Base-by-base conservation (phyloP, 2,797 vertebrate species). In the Pseudochirops corinnae region DNA sequence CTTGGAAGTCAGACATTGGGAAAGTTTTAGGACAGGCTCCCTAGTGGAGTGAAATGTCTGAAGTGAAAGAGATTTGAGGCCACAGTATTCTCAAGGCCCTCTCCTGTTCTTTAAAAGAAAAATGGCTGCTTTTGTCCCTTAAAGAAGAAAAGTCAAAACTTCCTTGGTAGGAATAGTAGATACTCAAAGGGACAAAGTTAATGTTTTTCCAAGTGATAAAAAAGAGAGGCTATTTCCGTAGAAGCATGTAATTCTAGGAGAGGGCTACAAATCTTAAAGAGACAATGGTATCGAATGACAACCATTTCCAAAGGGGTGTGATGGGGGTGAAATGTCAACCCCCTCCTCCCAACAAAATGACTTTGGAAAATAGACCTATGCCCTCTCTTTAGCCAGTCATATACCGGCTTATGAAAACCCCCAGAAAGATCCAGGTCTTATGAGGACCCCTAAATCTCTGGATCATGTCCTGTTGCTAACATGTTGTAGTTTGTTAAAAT, bases 141-240 rank as follows among this genome's bases (percentile, higher is more conserved):
- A 97, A 97, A 98, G 31, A 95, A 97, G 91, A 94, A 96, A 95
- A 28, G 87, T 87, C 94, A 95, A 97, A 97, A 97, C 95, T 98
- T 98, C 93, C 97, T 98, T 97, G 97, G 94, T 95, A 90, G 93
- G 92, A 91, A 14, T 91, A 94, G 57, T 1, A 21, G 26, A 57
- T 94, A 95, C 58, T 94, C 92, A 46, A 50, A 96, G 96, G 93
- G 97, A 97, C 96, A 97, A 95, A 97, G 98, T 98, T 98, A 98
- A 98, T 98, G 95, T 98, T 98, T 99, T 98, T 96, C 96, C 97
- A 98, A 98, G 97, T 97, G 97, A 97, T 98, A 96, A 93, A 97
- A 96, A 97, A 98, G 94, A 56, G 93, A 92, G 93, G 53, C 93
- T 96, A 53, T 98, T 98, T 98, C 97, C 97, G 91, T 97, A 97